Evolutionary conservation across 2,888 invertebrate genomes (phyloP), one percentile per base, ranked within the genome.

Genomic region (Nasonia oneida): DNA sequence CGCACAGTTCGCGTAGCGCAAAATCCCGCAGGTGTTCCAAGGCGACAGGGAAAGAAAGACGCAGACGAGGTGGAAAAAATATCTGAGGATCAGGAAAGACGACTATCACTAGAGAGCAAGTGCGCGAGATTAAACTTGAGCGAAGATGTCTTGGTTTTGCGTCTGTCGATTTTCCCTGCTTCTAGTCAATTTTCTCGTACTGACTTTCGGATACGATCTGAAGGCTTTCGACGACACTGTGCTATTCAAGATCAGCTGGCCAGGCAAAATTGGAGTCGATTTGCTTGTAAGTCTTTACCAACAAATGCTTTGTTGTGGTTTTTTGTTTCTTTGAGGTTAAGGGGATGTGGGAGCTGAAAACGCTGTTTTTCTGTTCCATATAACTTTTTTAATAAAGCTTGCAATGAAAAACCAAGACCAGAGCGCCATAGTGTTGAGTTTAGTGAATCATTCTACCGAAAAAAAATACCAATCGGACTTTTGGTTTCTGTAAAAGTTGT

Each of bases 211-310:
- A 86, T 95, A 95, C 90, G 96, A 97, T 92, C 94, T 96, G 39
- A 96, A 96, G 93, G 97, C 96, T 71, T 97, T 98, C 91, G 98
- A 98, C 93, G 98, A 98, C 93, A 96, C 96, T 1, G 95, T 97
- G 90, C 93, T 97, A 78, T 98, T 96, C 92, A 96, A 96, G 93
- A 96, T 98, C 79, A 96, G 96, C 92, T 96, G 97, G 97, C 95
- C 96, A 42, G 96, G 97, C 0, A 93, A 94, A 89, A 91, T 91
- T 86, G 90, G 88, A 53, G 89, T 92, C 15, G 94, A 94, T 74
- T 89, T 94, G 86, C 91, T 94, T 88, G 92, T 95, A 91, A 92
- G 91, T 88, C 84, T 53, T 61, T 57, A 3, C 3, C 5, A 61
- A 61, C 1, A 61, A 0, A 61, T 2, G 18, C n/a, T 61, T n/a